Evolutionary conservation across 2,888 invertebrate species (phyloP).

Genomic region (Tetranychus truncatus): DNA sequence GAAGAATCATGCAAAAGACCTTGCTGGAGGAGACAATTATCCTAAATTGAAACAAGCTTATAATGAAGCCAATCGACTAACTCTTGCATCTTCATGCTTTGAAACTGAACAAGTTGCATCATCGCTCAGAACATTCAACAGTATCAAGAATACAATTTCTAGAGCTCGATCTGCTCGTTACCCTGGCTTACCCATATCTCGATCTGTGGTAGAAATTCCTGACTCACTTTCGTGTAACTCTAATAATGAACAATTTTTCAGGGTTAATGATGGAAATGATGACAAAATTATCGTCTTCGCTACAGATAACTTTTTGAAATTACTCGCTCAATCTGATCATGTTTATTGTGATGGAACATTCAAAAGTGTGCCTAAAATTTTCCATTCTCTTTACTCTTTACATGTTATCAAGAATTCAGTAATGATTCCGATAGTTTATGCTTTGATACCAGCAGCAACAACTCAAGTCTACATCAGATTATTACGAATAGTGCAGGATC

Average conservation of each 20-base stretch:
- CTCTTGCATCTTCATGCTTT: too few species aligned
- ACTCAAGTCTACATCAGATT: too few species aligned
- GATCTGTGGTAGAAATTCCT: background rate
- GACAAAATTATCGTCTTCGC: background rate
- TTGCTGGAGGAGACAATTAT: too few species aligned
- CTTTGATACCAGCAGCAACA: too few species aligned
- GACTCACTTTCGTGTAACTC: background rate
- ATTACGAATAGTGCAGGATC: too few species aligned
- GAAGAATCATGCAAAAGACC: too few species aligned
- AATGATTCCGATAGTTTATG: too few species aligned
- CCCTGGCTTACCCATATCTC: background rate
- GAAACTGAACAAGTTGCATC: background rate
- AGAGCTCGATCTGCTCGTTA: background rate
- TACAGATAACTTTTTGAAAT: background rate
- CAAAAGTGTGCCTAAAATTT: background rate
- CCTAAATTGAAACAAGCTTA: too few species aligned
- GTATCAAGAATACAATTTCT: background rate
- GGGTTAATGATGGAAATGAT: background rate
- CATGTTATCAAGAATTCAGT: background rate
- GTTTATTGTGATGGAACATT: background rate
- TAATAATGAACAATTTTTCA: background rate
- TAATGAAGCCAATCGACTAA: too few species aligned
- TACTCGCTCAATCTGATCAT: background rate
- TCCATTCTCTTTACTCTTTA: background rate
- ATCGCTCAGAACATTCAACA: background rate